Percentiles rank a stretch among this genome's conserved stretches.
Conservation (phyloP, 2,113 vertebrate species). For the Hoplias malabaricus region DNA sequence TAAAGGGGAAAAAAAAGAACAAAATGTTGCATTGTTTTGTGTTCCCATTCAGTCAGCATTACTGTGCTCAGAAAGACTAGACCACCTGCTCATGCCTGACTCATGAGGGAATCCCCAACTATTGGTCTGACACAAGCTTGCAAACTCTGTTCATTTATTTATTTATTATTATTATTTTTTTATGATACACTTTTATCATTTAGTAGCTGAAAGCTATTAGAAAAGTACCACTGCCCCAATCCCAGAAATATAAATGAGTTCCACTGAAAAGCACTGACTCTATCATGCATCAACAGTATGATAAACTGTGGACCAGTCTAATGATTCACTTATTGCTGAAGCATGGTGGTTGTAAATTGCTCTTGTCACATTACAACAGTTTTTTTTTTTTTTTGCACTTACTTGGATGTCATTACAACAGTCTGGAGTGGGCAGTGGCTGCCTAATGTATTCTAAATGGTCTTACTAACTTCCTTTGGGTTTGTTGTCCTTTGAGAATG, state of each 20-base stretch:
- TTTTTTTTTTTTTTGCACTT: neutral
- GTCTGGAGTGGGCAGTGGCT: neutral
- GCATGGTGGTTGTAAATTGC: neutral
- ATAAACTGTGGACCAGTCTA: neutral
- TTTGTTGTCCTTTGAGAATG: neutral
- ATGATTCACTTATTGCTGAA: neutral
- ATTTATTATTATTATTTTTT: neutral
- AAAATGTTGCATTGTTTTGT: neutral
- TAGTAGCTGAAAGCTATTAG: neutral
- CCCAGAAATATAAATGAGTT: neutral
- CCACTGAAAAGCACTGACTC: neutral
- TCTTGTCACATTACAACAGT: neutral
- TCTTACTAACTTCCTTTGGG: neutral
- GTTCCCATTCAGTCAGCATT: neutral
- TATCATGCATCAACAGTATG: too few relatives aligned
- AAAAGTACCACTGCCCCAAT: neutral
- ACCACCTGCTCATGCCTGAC: neutral
- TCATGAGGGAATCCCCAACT: neutral
- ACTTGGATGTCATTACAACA: neutral
- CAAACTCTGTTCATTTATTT: neutral
- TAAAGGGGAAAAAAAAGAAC: neutral
- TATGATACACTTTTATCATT: neutral
- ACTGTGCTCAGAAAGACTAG: neutral
- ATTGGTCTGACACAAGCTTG: neutral
- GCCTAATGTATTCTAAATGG: conserved; percentile 18